Evolutionary conservation across 2,797 vertebrate genomes (phyloP).

Genomic region (Epinephelus malabaricus): DNA sequence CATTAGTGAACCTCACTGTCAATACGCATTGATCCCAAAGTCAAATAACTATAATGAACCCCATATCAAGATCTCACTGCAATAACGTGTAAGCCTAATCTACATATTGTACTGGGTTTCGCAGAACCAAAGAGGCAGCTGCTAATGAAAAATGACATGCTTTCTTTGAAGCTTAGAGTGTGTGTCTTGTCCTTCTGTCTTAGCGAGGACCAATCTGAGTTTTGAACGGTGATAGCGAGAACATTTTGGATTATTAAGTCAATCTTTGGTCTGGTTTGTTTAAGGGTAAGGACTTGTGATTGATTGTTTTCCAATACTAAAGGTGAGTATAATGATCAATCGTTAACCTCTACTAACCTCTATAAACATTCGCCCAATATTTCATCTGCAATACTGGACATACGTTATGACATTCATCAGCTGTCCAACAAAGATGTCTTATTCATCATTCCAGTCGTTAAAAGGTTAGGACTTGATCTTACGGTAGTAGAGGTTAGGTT

Average conservation of each 20-base stretch:
- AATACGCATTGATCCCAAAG: slow-evolving; percentile 27
- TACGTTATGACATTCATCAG: too few species aligned
- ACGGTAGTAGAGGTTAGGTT: too few species aligned
- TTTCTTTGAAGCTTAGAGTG: neutral
- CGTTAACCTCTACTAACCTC: too few species aligned
- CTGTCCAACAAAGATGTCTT: too few species aligned
- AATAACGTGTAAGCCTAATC: neutral
- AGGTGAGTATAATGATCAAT: too few species aligned
- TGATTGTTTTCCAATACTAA: too few species aligned
- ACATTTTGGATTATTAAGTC: neutral
- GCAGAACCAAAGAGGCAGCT: neutral
- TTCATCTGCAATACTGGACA: too few species aligned
- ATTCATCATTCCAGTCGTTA: too few species aligned
- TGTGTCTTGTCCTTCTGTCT: neutral
- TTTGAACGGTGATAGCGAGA: neutral
- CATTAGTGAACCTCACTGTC: slow-evolving; percentile 20
- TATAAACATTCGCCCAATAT: too few species aligned
- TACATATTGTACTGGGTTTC: neutral
- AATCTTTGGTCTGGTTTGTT: neutral
- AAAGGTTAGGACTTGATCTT: too few species aligned
- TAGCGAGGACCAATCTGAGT: neutral
- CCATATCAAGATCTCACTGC: neutral
- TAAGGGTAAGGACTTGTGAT: neutral
- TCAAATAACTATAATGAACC: neutral
- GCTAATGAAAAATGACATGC: neutral